A percentile compares a stretch with the other conserved stretches of the same genome.
These are phyloP conservation scores for Melanaphis sacchari DNA, from an alignment of 1,140 invertebrate species.

Conservation along the genomic window DNA sequence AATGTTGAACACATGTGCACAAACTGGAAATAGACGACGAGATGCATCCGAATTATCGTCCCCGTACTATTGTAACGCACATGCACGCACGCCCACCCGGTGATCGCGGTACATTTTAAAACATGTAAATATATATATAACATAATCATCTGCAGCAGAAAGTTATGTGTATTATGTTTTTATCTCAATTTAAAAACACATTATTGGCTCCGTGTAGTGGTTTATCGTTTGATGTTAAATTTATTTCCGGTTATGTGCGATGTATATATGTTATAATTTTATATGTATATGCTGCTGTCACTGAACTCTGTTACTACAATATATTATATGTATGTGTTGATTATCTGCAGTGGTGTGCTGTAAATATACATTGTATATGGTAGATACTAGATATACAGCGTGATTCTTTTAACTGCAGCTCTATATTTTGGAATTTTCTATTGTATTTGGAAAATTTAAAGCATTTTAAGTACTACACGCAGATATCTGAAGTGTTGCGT, in stretches of 20 bases:
- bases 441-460: background rate
- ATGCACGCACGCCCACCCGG: background rate
- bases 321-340: background rate
- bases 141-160: background rate
- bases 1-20: constrained; percentile 50
- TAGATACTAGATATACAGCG: background rate
- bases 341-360: background rate
- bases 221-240: background rate
- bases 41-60: background rate
- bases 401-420: background rate
- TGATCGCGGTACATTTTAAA: background rate
- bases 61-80: background rate
- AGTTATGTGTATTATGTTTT: background rate
- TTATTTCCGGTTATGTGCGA: background rate
- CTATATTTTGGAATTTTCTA: background rate
- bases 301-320: background rate
- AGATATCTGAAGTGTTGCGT: background rate
- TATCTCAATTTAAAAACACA: constrained; percentile 1
- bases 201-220: background rate
- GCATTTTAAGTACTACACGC: too few relatives aligned
- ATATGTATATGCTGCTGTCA: background rate
- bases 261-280: background rate
- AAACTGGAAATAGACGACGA: constrained; percentile 42
- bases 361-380: background rate
- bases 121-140: background rate